These are phyloP conservation scores for Stichodactyla mertensii DNA, from an alignment of 64 coral and sea anemone genomes.

Conservation along the genomic window DNA sequence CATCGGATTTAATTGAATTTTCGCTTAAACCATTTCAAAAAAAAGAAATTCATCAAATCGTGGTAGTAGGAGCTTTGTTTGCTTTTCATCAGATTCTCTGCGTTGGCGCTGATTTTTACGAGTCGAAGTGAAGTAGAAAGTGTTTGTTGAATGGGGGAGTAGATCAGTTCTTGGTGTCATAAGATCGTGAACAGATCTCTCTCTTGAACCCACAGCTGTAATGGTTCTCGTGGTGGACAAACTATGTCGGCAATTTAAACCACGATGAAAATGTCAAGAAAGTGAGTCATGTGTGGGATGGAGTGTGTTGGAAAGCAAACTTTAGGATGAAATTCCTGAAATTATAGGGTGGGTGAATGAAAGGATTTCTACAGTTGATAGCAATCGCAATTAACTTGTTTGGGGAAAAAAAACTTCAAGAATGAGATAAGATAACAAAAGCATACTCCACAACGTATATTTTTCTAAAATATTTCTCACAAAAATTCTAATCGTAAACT, in stretches of 20 bases:
- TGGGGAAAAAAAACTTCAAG: background rate
- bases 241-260: background rate
- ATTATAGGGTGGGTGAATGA: background rate
- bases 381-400: background rate
- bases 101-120: background rate
- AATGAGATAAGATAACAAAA: background rate
- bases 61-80: background rate
- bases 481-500: background rate
- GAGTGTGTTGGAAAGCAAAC: background rate
- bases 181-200: background rate
- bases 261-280: background rate
- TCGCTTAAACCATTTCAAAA: background rate
- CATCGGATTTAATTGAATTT: slow-evolving; percentile 1
- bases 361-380: background rate
- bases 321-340: background rate
- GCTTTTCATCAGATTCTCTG: slow-evolving; percentile 9
- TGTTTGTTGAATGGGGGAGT: background rate
- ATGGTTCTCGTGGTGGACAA: background rate
- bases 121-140: background rate
- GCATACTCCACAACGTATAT: background rate
- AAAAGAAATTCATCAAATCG: slow-evolving; percentile 9
- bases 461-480: background rate
- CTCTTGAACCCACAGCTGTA: background rate
- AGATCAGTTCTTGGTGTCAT: background rate
- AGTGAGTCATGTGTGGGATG: background rate